Conservation (phyloP, 2,888 invertebrate genomes). For the Isotomurus palustris region DNA sequence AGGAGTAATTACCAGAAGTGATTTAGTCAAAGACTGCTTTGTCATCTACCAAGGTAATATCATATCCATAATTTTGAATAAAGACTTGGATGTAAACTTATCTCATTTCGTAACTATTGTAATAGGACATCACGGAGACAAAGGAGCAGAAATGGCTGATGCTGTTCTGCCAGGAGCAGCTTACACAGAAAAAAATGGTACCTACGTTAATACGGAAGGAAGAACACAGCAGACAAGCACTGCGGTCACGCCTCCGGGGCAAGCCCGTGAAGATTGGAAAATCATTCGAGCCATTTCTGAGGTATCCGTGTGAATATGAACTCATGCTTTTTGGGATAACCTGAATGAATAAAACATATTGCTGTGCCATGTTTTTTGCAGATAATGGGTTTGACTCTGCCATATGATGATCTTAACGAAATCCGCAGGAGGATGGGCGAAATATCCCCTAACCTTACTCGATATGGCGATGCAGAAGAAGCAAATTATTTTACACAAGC, state of each 20-base stretch:
- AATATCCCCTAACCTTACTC: slow-evolving; percentile 81
- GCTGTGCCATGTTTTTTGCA: slow-evolving; percentile 48
- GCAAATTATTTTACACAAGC: slow-evolving; percentile 81
- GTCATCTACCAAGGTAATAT: slow-evolving; percentile 80
- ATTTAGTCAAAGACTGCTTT: slow-evolving; percentile 74
- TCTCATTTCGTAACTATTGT: neutral
- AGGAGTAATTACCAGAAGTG: slow-evolving; percentile 66
- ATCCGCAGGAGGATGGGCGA: slow-evolving; percentile 75
- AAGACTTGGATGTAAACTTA: neutral
- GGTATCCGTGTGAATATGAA: slow-evolving; percentile 54
- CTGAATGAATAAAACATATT: slow-evolving; percentile 4
- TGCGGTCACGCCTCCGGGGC: slow-evolving; percentile 85
- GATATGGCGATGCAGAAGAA: slow-evolving; percentile 76
- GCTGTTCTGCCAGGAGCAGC: slow-evolving; percentile 91
- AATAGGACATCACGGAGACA: slow-evolving; percentile 91
- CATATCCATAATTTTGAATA: neutral
- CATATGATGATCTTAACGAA: slow-evolving; percentile 82
- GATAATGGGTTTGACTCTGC: slow-evolving; percentile 64
- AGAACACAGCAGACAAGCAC: slow-evolving; percentile 83
- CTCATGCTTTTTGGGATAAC: slow-evolving; percentile 1
- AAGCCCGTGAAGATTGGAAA: slow-evolving; percentile 93
- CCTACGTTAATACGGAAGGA: slow-evolving; percentile 97
- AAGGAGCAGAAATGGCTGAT: slow-evolving; percentile 87
- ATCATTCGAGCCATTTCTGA: slow-evolving; percentile 94
- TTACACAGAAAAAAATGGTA: slow-evolving; percentile 97